Base-by-base conservation (phyloP, 2,888 invertebrate genomes). In the Noctua fimbriata region DNA sequence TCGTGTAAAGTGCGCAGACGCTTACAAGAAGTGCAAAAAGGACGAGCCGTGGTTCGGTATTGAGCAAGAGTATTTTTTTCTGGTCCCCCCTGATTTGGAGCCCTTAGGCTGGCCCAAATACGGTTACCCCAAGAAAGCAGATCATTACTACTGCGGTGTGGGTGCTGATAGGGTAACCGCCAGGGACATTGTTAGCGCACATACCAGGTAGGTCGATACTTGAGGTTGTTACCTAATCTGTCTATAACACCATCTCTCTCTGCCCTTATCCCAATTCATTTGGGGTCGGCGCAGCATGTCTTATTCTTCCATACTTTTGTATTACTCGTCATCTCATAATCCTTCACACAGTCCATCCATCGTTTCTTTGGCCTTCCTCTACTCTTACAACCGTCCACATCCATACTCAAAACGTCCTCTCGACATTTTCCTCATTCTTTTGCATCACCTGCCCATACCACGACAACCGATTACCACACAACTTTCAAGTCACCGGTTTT, bases 101-200 rank as follows among this genome's bases (percentile, higher is more conserved):
- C 99, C 99, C 49, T 97, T 99, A 90, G 99, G 99, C 47, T 99
- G 99, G 99, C 99, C 99, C 49, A 98, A 98, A 90, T 98, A 98
- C 92, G 99, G 99, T 69, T 99, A 98, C 94, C 99, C 99, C 0
- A 98, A 98, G 69, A 99, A 98, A 21, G 98, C 99, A 94, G 99
- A 99, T 1, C 99, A 99, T 2, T 99, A 99, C 97, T 99, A 99
- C 94, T 99, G 99, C 94, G 99, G 99, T 69, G 99, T 99, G 9
- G 99, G 99, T 12, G 99, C 99, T 76, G 98, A 99, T 95, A 99
- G 98, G 94, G 99, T 99, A 5, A 99, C 98, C 94, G 99, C 99
- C 18, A 98, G 99, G 73, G 99, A 99, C 93, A 98, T 99, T 84
- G 99, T 99, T 52, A 99, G 99, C 94, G 98, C 99, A 14, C 99